A percentile compares a stretch with the other conserved stretches of the same genome.
Conservation (phyloP, 2,797 vertebrate species). For the Eutrigla gurnardus region DNA sequence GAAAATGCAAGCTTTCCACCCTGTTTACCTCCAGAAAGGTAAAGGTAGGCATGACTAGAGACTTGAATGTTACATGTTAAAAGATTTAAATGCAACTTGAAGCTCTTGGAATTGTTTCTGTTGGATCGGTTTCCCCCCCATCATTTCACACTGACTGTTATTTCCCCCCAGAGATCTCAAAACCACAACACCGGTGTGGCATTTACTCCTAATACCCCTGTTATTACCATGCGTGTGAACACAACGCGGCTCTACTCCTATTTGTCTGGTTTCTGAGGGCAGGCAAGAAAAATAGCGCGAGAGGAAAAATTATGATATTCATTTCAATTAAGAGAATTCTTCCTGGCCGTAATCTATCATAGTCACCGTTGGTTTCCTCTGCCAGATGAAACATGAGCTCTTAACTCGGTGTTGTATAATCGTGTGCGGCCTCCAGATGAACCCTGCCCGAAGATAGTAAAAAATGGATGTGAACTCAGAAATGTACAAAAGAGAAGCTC, state of each 20-base stretch:
- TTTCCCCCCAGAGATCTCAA: constrained; percentile 42
- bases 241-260: constrained; percentile 40
- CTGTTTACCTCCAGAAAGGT: neutral
- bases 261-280: constrained; percentile 63
- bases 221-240: constrained; percentile 53
- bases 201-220: constrained; percentile 55
- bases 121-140: constrained; percentile 47
- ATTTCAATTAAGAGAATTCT: constrained; percentile 71
- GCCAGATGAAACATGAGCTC: constrained; percentile 63
- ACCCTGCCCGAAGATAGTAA: constrained; percentile 50
- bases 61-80: neutral
- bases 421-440: constrained; percentile 60
- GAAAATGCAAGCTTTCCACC: neutral
- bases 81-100: constrained; percentile 25
- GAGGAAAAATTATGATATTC: constrained; percentile 69
- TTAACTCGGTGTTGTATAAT: constrained; percentile 61
- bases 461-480: constrained; percentile 41
- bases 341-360: constrained; percentile 66
- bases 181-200: constrained; percentile 48
- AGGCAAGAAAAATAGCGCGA: constrained; percentile 63
- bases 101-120: constrained; percentile 52
- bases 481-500: constrained; percentile 1
- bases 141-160: constrained; percentile 48
- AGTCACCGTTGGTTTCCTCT: constrained; percentile 60
- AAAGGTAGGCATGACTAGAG: neutral